Percentiles rank a stretch among this genome's conserved stretches.
These are phyloP conservation scores for Drosophila paranaensis DNA, from an alignment of 2,888 invertebrate genomes.

Conservation along the genomic window DNA sequence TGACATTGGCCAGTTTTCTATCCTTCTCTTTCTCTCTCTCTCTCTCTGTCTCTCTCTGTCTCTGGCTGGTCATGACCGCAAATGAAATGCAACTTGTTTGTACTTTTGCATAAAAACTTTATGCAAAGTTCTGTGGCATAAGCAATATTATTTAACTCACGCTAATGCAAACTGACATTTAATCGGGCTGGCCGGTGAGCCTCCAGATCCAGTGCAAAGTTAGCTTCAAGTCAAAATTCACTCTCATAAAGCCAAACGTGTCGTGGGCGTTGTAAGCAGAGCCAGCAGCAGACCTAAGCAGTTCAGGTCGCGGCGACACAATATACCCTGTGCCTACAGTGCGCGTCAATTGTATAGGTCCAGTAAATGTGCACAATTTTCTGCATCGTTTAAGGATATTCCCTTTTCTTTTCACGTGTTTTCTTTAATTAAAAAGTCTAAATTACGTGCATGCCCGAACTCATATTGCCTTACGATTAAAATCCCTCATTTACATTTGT, in stretches of 20 bases:
- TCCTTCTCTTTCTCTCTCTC: neutral
- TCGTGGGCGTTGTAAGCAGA: neutral
- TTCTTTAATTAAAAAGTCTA: neutral
- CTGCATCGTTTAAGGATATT: neutral
- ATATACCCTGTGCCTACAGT: constrained; percentile 30
- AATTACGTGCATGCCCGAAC: neutral
- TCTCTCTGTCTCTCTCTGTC: too few species aligned
- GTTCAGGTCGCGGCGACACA: neutral
- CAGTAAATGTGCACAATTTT: neutral
- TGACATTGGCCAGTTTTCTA: constrained; percentile 10
- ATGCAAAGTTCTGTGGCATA: constrained; percentile 26
- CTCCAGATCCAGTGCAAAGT: constrained; percentile 1
- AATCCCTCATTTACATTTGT: too few species aligned
- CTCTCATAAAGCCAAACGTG: constrained; percentile 19
- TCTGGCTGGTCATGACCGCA: neutral
- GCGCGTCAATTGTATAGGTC: neutral
- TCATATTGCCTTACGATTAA: too few species aligned
- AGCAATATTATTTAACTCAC: constrained; percentile 38
- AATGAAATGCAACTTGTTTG: constrained; percentile 23
- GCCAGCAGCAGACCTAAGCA: neutral
- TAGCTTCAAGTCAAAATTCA: constrained; percentile 24
- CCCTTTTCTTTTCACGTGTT: neutral
- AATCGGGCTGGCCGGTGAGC: neutral
- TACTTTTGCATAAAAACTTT: constrained; percentile 4
- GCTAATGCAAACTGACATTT: constrained; percentile 33